Evolutionary conservation across 2,113 vertebrate genomes (phyloP).

Genomic region (Cyprichromis sp.): DNA sequence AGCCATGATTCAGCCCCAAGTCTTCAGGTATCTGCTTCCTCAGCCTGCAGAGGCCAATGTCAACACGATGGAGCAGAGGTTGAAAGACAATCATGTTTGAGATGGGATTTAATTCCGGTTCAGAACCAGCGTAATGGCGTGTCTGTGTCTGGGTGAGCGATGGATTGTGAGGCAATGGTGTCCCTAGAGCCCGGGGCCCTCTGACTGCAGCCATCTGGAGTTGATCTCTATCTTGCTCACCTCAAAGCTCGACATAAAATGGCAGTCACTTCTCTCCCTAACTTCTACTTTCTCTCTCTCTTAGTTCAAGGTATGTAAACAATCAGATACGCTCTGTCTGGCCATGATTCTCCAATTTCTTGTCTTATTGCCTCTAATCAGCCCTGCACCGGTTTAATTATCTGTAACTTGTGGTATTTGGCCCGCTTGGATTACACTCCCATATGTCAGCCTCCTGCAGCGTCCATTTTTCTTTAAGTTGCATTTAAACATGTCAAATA

Average conservation of each 20-base stretch:
- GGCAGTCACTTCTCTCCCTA: slow-evolving; percentile 34
- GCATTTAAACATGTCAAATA: slow-evolving; percentile 32
- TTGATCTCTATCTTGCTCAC: slow-evolving; percentile 55
- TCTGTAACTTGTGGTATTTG: slow-evolving; percentile 54
- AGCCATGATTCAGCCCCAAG: not conserved
- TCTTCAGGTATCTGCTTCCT: slow-evolving; percentile 1
- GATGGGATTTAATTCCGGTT: slow-evolving; percentile 57
- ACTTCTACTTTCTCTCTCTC: not conserved
- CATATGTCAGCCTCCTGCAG: slow-evolving; percentile 6
- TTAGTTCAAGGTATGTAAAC: slow-evolving; percentile 57
- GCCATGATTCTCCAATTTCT: slow-evolving; percentile 61
- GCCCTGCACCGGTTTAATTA: slow-evolving; percentile 56
- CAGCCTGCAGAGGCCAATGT: slow-evolving; percentile 20
- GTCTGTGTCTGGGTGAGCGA: slow-evolving; percentile 46
- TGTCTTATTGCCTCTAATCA: slow-evolving; percentile 59
- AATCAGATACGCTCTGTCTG: slow-evolving; percentile 61
- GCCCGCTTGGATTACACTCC: slow-evolving; percentile 30
- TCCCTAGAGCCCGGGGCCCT: slow-evolving; percentile 42
- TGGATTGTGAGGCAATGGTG: slow-evolving; percentile 17
- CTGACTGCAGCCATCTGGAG: slow-evolving; percentile 63
- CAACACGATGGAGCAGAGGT: slow-evolving; percentile 35
- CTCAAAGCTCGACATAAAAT: slow-evolving; percentile 50
- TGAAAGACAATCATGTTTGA: slow-evolving; percentile 49
- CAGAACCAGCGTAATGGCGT: slow-evolving; percentile 52
- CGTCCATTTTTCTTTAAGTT: slow-evolving; percentile 23